Conservation (phyloP, 2,888 invertebrate genomes). For the Eupithecia subfuscata region DNA sequence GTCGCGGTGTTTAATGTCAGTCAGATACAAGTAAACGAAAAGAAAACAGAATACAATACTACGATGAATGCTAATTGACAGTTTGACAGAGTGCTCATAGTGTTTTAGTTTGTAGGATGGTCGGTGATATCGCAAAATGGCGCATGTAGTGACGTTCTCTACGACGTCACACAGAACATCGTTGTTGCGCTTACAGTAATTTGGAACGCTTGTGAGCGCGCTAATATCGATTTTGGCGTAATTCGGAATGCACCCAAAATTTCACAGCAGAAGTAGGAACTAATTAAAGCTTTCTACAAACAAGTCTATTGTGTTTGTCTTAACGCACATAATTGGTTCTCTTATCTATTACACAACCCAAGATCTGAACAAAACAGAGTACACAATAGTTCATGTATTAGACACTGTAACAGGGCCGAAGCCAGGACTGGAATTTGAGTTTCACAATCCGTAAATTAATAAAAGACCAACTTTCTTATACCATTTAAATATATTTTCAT, state of each 20-base stretch:
- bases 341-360: conserved; percentile 31
- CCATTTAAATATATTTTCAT: neutral
- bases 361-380: conserved; percentile 25
- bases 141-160: too few species aligned
- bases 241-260: neutral
- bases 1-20: too few species aligned
- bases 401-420: conserved; percentile 21
- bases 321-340: conserved; percentile 26
- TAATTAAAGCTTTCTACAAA: conserved; percentile 1
- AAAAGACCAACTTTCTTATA: neutral
- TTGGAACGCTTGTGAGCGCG: too few species aligned
- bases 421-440: conserved; percentile 12
- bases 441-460: neutral
- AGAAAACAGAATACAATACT: too few species aligned
- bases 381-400: conserved; percentile 35
- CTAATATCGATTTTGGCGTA: too few species aligned
- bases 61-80: too few species aligned
- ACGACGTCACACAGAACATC: too few species aligned
- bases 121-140: too few species aligned
- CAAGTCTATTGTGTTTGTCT: neutral
- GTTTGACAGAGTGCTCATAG: too few species aligned
- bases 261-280: conserved; percentile 2
- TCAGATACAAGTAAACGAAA: too few species aligned
- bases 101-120: too few species aligned
- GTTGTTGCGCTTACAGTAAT: too few species aligned